Percentiles rank a stretch among this genome's conserved stretches.
Conservation (phyloP, 2,113 vertebrate genomes). For the Cebidichthys violaceus region DNA sequence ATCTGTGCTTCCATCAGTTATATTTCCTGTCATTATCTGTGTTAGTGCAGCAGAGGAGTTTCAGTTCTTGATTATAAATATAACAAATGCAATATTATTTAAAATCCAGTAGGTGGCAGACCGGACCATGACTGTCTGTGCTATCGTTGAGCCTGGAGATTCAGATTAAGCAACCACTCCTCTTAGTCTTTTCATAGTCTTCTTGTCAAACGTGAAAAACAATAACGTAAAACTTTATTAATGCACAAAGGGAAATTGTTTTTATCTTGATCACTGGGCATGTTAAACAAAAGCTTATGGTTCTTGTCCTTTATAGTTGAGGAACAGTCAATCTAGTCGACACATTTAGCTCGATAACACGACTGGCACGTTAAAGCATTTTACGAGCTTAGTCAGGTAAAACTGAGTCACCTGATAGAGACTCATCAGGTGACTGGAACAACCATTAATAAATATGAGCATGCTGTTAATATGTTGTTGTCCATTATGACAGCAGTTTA, state of each 20-base stretch:
- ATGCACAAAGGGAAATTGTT: neutral
- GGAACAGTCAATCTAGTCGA: neutral
- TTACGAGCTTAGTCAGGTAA: slow-evolving; percentile 7
- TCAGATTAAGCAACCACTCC: neutral
- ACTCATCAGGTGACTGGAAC: neutral
- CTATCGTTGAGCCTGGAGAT: neutral
- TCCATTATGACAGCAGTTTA: slow-evolving; percentile 11
- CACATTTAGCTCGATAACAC: neutral
- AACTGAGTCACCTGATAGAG: neutral
- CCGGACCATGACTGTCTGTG: neutral
- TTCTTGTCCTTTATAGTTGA: neutral
- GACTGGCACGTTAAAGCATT: neutral
- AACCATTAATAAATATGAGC: slow-evolving; percentile 27
- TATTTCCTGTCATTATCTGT: slow-evolving; percentile 2
- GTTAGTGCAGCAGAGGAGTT: neutral
- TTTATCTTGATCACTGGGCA: neutral
- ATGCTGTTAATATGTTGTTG: slow-evolving; percentile 22
- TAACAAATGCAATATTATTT: neutral
- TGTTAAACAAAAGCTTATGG: neutral
- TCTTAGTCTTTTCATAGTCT: neutral
- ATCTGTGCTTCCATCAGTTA: neutral
- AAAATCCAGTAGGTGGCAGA: slow-evolving; percentile 50
- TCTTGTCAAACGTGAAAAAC: neutral
- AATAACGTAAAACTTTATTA: neutral
- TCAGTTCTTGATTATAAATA: neutral